These are phyloP conservation scores for Brassicogethes aeneus DNA, from an alignment of 2,888 invertebrate genomes.

Conservation along the genomic window DNA sequence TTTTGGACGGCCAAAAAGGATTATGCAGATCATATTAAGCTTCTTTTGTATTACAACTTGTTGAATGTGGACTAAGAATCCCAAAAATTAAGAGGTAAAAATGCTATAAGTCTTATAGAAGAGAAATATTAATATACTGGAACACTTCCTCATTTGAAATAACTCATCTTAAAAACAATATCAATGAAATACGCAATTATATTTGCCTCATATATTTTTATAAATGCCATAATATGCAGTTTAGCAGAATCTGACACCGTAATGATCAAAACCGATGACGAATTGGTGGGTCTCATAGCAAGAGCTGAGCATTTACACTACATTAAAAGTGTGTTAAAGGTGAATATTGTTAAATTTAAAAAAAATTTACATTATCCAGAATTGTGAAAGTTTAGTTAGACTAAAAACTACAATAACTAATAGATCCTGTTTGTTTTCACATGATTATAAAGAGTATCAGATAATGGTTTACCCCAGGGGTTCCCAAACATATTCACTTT, in stretches of 20 bases:
- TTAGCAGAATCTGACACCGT: slow-evolving; percentile 80
- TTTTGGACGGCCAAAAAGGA: slow-evolving; percentile 53
- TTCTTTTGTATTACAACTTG: slow-evolving; percentile 45
- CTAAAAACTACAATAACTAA: slow-evolving; percentile 48
- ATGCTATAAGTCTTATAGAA: slow-evolving; percentile 48
- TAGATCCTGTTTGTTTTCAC: slow-evolving; percentile 58
- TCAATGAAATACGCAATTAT: slow-evolving; percentile 38
- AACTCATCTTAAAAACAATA: slow-evolving; percentile 16
- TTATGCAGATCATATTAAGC: slow-evolving; percentile 44
- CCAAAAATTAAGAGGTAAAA: slow-evolving; percentile 44
- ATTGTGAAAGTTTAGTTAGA: slow-evolving; percentile 36
- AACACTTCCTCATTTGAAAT: slow-evolving; percentile 21
- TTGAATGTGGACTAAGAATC: slow-evolving; percentile 48
- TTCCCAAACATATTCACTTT: no score
- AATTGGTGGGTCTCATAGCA: slow-evolving; percentile 66
- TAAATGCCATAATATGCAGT: slow-evolving; percentile 75
- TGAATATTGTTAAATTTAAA: slow-evolving; percentile 35
- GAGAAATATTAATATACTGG: slow-evolving; percentile 31
- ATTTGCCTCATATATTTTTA: slow-evolving; percentile 72
- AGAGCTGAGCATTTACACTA: slow-evolving; percentile 63
- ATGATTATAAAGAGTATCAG: no score
- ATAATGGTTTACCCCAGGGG: no score
- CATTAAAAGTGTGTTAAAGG: slow-evolving; percentile 61
- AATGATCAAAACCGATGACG: slow-evolving; percentile 66
- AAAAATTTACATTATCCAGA: slow-evolving; percentile 42